Evolutionary conservation across 2,113 vertebrate genomes (phyloP).

Genomic region (Lethenteron reissneri): DNA sequence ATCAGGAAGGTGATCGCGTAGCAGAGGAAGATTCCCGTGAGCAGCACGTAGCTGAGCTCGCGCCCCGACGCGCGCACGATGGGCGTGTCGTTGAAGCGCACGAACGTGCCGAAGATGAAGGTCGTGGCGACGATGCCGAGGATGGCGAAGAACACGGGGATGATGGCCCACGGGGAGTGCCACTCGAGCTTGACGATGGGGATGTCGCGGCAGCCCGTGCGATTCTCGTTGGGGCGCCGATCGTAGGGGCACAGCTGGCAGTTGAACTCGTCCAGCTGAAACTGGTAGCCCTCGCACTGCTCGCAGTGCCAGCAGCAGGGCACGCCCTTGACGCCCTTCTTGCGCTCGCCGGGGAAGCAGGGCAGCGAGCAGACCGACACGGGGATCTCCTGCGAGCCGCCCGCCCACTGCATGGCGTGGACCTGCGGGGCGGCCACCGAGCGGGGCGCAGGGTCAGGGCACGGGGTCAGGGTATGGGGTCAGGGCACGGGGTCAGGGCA

Average conservation of each 20-base stretch:
- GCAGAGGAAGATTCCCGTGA: constrained; percentile 81
- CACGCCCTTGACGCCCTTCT: constrained; percentile 77
- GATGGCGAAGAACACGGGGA: constrained; percentile 62
- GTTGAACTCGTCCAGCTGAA: constrained; percentile 63
- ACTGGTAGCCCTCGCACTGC: constrained; percentile 78
- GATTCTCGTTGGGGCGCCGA: constrained; percentile 62
- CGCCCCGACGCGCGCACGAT: constrained; percentile 82
- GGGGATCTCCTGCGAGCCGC: constrained; percentile 34
- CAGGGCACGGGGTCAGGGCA: background rate
- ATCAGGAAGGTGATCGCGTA: constrained; percentile 83
- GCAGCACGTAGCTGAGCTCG: constrained; percentile 76
- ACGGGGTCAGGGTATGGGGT: background rate
- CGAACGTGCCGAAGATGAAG: constrained; percentile 58
- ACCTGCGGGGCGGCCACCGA: constrained; percentile 22
- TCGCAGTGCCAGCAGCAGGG: constrained; percentile 92
- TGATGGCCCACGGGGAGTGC: constrained; percentile 70
- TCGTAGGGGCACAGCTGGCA: constrained; percentile 77
- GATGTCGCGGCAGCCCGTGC: constrained; percentile 60
- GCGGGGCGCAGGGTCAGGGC: background rate
- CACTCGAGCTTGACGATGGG: constrained; percentile 83
- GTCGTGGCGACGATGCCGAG: constrained; percentile 64
- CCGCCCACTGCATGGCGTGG: constrained; percentile 59
- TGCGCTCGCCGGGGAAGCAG: constrained; percentile 57
- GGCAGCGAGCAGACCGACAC: constrained; percentile 77
- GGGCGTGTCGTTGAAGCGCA: constrained; percentile 81